Base-by-base conservation (phyloP, 2,797 vertebrate genomes). In the Pipistrellus kuhlii region DNA sequence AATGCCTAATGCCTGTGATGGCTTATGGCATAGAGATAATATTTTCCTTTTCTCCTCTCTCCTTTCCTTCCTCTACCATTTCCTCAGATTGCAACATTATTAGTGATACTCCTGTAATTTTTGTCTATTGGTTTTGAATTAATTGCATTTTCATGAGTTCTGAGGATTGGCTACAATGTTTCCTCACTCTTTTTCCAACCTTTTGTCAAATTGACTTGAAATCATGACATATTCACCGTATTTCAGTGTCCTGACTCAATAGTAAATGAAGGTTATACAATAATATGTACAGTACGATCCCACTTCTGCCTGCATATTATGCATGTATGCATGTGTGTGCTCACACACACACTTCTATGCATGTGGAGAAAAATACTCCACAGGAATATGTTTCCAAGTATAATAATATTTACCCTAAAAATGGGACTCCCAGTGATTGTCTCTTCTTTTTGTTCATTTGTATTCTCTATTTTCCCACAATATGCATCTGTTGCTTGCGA, bases 111-210 rank as follows among this genome's bases (percentile, higher is more conserved):
- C 51, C 25, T 83, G 7, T 41, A 77, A 78, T 80, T 88, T 59
- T 88, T 94, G 71, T 32, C 30, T 84, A n/a, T 51, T 75, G 18
- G 35, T 27, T 94, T 84, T 93, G 62, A 84, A 12, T 82, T 88
- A 46, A 92, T 73, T 93, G n/a, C 48, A 57, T 75, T 76, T 88
- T 88, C 35, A 59, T 14, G 55, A 90, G 41, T 94, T 11, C 21
- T 53, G 25, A 32, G 20, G 25, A 68, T 53, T 88, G 83, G 80
- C n/a, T 71, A 75, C 64, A 66, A 68, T 18, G 55, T 83, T 85
- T 81, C 27, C 21, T 94, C 4, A 25, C 11, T 20, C 2, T 64
- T 90, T 71, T n/a, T 14, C 48, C 57, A 90, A 53, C 9, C 21
- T 89, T 46, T 71, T n/a, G 51, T 85, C n/a, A 64, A 44, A 20